phyloP scores from a whole-genome alignment of 2,113 vertebrate species.

The Onychorhynchus coronatus region DNA sequence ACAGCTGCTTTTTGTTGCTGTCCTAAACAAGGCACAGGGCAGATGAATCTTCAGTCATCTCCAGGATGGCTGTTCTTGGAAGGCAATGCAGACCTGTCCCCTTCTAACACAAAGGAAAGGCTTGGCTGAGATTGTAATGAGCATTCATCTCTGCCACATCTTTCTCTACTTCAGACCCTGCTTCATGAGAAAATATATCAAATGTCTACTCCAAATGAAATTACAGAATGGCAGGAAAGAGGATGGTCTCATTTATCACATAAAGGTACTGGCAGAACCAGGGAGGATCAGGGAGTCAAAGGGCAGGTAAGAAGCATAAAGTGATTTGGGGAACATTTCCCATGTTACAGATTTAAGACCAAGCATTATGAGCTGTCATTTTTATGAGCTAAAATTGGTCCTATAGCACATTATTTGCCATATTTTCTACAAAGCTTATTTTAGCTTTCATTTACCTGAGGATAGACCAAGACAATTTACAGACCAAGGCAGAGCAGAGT shows the following conservation, averaged over 20 bases:
- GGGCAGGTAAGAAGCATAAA: neutral
- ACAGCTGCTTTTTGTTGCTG: neutral
- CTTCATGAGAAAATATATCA: neutral
- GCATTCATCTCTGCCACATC: constrained; percentile 6
- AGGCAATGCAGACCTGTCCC: neutral
- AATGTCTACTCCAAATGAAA: neutral
- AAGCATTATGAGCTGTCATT: neutral
- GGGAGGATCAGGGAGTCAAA: neutral
- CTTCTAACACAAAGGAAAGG: neutral
- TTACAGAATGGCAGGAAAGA: neutral
- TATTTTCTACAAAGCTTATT: neutral
- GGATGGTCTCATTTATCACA: constrained; percentile 12
- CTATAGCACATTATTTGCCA: neutral
- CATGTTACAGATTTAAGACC: neutral
- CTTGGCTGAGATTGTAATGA: neutral
- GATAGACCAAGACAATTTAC: neutral
- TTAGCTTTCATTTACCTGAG: neutral
- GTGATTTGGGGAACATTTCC: neutral
- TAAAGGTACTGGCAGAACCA: neutral
- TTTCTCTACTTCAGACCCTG: neutral
- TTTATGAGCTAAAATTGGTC: neutral
- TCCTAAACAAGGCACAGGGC: neutral
- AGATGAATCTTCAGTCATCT: neutral
- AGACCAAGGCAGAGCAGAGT: neutral
- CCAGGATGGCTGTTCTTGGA: neutral